Evolutionary conservation across 2,113 vertebrate genomes (phyloP).

Genomic region (Phylloscopus trochilus): DNA sequence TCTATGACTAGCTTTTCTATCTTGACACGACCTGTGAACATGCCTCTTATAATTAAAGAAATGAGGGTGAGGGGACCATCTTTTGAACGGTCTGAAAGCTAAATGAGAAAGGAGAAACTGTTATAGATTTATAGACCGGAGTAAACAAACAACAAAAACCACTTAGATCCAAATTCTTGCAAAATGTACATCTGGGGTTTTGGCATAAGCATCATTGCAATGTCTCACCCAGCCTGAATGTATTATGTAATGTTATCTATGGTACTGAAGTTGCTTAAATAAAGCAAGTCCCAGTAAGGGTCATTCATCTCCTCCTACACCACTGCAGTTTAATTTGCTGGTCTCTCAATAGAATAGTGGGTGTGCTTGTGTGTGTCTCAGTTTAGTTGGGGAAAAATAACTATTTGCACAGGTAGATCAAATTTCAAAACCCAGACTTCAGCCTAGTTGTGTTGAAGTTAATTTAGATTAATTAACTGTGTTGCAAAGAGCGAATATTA

Average conservation of each 20-base stretch:
- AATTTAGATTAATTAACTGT: neutral
- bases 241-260: neutral
- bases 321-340: neutral
- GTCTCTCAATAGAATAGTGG: neutral
- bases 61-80: neutral
- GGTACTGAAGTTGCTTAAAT: neutral
- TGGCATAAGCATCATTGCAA: neutral
- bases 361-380: neutral
- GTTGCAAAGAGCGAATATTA: neutral
- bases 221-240: neutral
- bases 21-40: neutral
- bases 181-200: neutral
- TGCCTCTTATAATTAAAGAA: neutral
- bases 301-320: neutral
- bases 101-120: neutral
- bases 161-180: neutral
- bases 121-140: neutral
- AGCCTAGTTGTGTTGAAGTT: neutral
- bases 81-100: neutral
- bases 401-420: neutral
- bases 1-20: neutral
- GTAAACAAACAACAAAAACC: neutral
- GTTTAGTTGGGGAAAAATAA: neutral
- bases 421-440: neutral
- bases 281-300: neutral